A percentile compares a stretch with the other conserved stretches of the same genome.
phyloP scores from a whole-genome alignment of 23 tunicate species.

The Aplidium turbinatum region DNA sequence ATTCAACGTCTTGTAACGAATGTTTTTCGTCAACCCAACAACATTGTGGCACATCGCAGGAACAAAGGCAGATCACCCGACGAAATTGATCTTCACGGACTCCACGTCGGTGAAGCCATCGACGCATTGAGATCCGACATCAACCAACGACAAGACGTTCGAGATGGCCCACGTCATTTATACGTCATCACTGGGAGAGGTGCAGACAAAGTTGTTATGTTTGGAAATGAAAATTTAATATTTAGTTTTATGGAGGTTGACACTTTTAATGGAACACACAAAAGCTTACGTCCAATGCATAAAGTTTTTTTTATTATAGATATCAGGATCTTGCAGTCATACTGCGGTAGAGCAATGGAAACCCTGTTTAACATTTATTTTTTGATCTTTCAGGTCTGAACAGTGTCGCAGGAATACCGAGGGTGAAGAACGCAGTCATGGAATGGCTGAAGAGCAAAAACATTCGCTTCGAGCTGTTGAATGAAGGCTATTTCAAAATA shows the following conservation, averaged over 20 bases:
- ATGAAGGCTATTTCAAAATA: slow-evolving; percentile 14
- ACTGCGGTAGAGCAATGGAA: too few species aligned
- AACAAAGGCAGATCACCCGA: slow-evolving; percentile 44
- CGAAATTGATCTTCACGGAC: slow-evolving; percentile 57
- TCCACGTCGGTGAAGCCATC: slow-evolving; percentile 64
- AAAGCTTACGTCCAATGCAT: too few species aligned
- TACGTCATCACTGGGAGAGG: slow-evolving; percentile 56
- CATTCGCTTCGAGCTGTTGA: neutral
- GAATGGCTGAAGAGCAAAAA: slow-evolving; percentile 40
- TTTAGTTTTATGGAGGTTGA: too few species aligned
- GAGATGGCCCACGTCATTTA: slow-evolving; percentile 15
- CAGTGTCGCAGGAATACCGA: slow-evolving; percentile 43
- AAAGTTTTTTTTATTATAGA: too few species aligned
- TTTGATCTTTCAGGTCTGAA: slow-evolving; percentile 36
- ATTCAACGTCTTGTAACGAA: too few species aligned
- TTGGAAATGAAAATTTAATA: too few species aligned
- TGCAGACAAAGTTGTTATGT: too few species aligned
- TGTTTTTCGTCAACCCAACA: too few species aligned
- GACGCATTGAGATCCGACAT: slow-evolving; percentile 39
- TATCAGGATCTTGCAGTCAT: neutral
- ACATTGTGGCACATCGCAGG: slow-evolving; percentile 9
- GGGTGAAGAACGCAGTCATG: slow-evolving; percentile 34
- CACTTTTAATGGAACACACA: too few species aligned
- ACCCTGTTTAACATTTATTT: neutral
- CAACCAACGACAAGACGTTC: slow-evolving; percentile 6